These are phyloP conservation scores for Epizoanthus fatuus DNA, from an alignment of 92 coral and sea anemone genomes.

Conservation along the genomic window DNA sequence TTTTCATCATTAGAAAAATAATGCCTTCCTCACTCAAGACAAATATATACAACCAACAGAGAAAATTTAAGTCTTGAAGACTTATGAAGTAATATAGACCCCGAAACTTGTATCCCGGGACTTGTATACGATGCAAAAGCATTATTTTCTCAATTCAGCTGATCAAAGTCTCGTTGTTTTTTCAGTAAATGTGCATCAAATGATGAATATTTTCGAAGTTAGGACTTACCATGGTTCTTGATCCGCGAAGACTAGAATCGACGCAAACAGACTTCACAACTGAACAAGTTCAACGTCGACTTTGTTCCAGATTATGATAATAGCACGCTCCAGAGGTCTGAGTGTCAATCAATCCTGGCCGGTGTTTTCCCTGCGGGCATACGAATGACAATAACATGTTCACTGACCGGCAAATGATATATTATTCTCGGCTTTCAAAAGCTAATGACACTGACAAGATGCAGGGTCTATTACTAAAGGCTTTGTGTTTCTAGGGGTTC, in stretches of 20 bases:
- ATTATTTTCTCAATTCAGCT: background rate
- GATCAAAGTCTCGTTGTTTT: background rate
- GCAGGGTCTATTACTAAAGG: background rate
- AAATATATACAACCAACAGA: slow-evolving; percentile 28
- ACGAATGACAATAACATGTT: background rate
- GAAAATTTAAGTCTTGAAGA: background rate
- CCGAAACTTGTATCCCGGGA: background rate
- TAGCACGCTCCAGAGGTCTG: slow-evolving; percentile 15
- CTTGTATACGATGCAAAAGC: no score
- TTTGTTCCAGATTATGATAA: background rate
- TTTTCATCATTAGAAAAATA: background rate
- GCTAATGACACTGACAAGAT: background rate
- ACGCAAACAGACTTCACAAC: slow-evolving; percentile 32
- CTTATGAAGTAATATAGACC: background rate
- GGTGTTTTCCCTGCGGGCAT: slow-evolving; percentile 21
- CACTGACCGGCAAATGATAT: background rate
- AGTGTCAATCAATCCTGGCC: slow-evolving; percentile 29
- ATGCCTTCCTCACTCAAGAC: background rate
- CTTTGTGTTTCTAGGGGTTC: background rate
- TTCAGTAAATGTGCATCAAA: background rate
- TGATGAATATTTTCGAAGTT: background rate
- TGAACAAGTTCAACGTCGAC: slow-evolving; percentile 2
- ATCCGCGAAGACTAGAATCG: background rate
- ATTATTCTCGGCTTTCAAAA: slow-evolving; percentile 2
- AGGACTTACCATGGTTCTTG: slow-evolving; percentile 27